Percentiles rank a stretch among this genome's conserved stretches.
Conservation (phyloP, 1,140 invertebrate genomes). For the Battus philenor region DNA sequence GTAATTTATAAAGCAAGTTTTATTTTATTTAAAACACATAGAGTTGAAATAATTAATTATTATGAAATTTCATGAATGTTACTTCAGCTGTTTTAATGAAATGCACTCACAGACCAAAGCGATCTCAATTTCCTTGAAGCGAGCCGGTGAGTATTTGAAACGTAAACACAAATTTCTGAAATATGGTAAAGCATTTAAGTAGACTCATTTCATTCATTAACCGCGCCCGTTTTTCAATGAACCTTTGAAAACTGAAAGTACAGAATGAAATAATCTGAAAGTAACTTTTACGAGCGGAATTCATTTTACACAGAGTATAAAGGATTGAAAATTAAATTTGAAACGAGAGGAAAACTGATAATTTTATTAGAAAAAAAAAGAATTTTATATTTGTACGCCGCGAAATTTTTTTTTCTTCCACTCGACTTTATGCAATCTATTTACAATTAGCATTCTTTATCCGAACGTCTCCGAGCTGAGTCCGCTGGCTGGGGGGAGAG, state of each 20-base stretch:
- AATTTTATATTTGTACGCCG: not conserved
- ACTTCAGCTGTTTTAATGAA: not conserved
- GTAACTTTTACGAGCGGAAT: no score
- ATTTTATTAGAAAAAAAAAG: conserved; percentile 1
- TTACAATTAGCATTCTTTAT: conserved; percentile 38
- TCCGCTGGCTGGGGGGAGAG: conserved; percentile 1
- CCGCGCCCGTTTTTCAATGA: conserved; percentile 2
- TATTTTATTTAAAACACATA: no score
- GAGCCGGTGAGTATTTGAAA: conserved; percentile 3
- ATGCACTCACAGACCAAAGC: not conserved
- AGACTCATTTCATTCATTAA: conserved; percentile 6
- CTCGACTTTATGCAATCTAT: conserved; percentile 25
- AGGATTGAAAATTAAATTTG: no score
- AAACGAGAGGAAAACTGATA: not conserved
- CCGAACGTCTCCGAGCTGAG: conserved; percentile 25
- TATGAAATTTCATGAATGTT: not conserved
- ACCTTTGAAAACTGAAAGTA: conserved; percentile 6
- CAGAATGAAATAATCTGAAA: conserved; percentile 1
- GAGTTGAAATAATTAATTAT: no score
- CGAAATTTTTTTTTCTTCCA: not conserved
- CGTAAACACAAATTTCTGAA: conserved; percentile 13
- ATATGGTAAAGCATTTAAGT: conserved; percentile 12
- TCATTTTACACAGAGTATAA: no score
- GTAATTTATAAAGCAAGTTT: no score
- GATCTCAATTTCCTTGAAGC: conserved; percentile 11